Base-by-base conservation (phyloP, 2,113 vertebrate species). In the Bostrychus sinensis region DNA sequence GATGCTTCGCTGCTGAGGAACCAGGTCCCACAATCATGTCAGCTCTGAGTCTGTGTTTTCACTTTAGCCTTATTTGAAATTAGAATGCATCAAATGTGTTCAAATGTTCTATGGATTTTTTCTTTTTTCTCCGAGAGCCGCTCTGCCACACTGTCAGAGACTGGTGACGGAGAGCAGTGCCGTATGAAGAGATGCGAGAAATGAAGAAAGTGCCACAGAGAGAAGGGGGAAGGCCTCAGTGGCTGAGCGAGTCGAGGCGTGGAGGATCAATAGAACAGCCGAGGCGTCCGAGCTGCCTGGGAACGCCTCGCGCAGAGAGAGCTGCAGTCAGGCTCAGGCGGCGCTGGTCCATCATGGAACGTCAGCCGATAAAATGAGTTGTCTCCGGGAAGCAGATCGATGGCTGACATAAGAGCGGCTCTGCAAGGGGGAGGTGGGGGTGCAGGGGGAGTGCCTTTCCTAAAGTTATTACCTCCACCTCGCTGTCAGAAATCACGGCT, bases 291-390 rank as follows among this genome's bases (percentile, higher is more conserved):
- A 83, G 85, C 89, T 80, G 66, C 72, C 78, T 69, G 70, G 43
- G 64, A 91, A 93, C 92, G 89, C 94, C 94, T 90, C 93, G 93
- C 93, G 93, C 74, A 3, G 66, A 13, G 93, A 94, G 54, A 92
- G 5, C 92, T 92, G 88, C 92, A 92, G 94, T 90, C 93, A 92
- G 91, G 93, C 77, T 81, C 19, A 3, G 93, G 93, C 87, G 90
- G 89, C 92, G 88, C 90, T 86, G 93, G 93, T 96, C 95, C 94
- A 96, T 97, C 95, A 95, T 92, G 87, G 87, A 88, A 84, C 94
- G 94, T 95, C 94, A 94, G 80, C 91, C 92, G 94, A 93, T 94
- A 92, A 95, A 98, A 98, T 96, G 94, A 98, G 95, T 96, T 95
- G 96, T 98, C 94, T 96, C 89, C 90, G 87, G 87, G 71, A 70